Conservation (phyloP, 2,797 vertebrate genomes). For the Bradypus variegatus region DNA sequence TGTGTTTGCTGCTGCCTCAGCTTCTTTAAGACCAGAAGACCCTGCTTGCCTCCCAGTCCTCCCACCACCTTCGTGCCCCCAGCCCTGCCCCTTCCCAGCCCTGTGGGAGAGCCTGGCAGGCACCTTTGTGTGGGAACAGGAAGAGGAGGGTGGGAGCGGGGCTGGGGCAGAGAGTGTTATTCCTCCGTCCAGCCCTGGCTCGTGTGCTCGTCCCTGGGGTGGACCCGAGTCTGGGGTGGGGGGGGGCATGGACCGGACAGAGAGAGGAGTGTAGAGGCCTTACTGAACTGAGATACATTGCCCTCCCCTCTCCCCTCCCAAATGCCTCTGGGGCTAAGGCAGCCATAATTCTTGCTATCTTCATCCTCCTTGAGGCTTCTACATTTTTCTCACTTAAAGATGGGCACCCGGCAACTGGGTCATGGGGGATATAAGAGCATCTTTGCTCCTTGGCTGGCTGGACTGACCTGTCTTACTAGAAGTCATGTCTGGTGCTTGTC, state of each 20-base stretch:
- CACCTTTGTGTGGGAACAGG: neutral
- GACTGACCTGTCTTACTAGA: conserved; percentile 8
- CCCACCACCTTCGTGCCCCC: neutral
- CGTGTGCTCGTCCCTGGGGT: neutral
- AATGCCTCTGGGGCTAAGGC: neutral
- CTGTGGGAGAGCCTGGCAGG: neutral
- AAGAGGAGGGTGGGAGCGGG: neutral
- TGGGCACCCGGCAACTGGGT: neutral
- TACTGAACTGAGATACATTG: neutral
- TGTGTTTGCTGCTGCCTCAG: too few species aligned
- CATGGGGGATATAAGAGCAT: neutral
- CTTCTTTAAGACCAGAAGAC: neutral
- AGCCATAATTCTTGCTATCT: neutral
- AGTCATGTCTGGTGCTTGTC: neutral
- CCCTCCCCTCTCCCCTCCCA: neutral
- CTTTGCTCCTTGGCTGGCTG: conserved; percentile 4
- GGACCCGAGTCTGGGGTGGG: neutral
- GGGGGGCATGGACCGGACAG: neutral
- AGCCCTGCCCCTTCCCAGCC: neutral
- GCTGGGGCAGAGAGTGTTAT: neutral
- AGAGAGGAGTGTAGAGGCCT: neutral
- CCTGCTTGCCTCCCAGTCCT: neutral
- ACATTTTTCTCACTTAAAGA: neutral
- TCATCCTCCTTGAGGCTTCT: neutral
- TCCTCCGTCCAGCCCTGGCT: neutral